A percentile compares a stretch with the other conserved stretches of the same genome.
Evolutionary conservation across 2,797 vertebrate genomes (phyloP).

Genomic region (Coregonus sp.): DNA sequence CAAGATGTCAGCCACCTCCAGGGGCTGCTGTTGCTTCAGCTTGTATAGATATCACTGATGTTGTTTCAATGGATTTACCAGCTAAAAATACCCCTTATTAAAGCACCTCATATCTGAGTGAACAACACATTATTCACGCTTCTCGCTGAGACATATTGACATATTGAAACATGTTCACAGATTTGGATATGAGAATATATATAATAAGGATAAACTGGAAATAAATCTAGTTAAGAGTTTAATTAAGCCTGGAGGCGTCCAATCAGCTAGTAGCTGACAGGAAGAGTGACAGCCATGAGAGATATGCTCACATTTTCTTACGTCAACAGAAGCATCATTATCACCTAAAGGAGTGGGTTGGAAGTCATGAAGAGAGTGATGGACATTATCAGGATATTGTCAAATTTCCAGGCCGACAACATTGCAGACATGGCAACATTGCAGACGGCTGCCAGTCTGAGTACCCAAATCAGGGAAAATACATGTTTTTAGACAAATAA

Average conservation of each 20-base stretch:
- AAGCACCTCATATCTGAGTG: background rate
- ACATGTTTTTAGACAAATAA: background rate
- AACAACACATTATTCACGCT: background rate
- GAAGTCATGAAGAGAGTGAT: background rate
- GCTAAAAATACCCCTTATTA: background rate
- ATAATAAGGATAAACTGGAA: background rate
- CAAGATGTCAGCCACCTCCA: conserved; percentile 18
- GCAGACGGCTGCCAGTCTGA: background rate
- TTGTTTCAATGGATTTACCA: background rate
- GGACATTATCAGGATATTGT: background rate
- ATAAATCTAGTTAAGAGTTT: background rate
- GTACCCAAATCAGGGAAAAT: background rate
- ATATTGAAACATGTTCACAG: background rate
- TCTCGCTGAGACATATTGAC: background rate
- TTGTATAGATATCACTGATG: background rate
- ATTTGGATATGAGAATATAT: background rate
- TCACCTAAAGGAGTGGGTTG: background rate
- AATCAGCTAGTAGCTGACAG: background rate
- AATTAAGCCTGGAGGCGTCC: background rate
- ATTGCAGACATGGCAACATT: background rate
- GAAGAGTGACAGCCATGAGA: background rate
- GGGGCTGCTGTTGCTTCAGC: conserved; percentile 39
- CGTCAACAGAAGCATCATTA: background rate
- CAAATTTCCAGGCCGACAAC: background rate
- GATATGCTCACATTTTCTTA: background rate